phyloP scores from a whole-genome alignment of 2,888 invertebrate species.

The Matsumyia berberina region DNA sequence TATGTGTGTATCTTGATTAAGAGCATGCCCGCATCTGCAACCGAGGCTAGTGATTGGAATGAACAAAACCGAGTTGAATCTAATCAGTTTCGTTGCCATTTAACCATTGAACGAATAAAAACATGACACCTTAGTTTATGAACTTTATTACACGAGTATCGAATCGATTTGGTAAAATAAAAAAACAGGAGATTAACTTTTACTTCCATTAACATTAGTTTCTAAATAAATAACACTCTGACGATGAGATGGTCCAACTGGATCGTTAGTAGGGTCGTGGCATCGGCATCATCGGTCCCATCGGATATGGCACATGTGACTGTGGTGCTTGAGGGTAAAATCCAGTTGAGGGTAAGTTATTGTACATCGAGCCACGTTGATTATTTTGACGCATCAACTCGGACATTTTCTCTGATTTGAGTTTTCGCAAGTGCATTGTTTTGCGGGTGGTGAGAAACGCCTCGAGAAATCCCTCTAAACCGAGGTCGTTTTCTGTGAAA shows the following conservation, averaged over 20 bases:
- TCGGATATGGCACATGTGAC: conserved; percentile 82
- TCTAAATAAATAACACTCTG: conserved; percentile 38
- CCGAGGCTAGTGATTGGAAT: too few species aligned
- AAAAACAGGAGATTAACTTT: conserved; percentile 24
- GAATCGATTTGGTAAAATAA: conserved; percentile 30
- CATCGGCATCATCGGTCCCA: conserved; percentile 90
- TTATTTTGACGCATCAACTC: conserved; percentile 87
- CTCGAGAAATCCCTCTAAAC: conserved; percentile 93
- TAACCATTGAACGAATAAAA: not conserved
- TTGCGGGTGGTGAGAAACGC: conserved; percentile 91
- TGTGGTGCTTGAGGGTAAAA: conserved; percentile 79
- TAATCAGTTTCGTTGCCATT: not conserved
- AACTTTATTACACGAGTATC: conserved; percentile 53
- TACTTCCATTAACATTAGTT: conserved; percentile 6
- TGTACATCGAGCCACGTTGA: conserved; percentile 79
- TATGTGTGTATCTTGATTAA: too few species aligned
- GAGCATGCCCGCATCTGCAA: too few species aligned
- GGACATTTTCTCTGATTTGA: conserved; percentile 97
- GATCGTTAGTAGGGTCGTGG: conserved; percentile 87
- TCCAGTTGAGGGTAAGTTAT: conserved; percentile 78
- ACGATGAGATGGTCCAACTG: not conserved
- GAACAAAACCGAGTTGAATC: too few species aligned
- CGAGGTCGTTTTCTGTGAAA: conserved; percentile 88
- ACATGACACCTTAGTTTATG: conserved; percentile 1
- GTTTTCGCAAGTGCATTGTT: conserved; percentile 91